phyloP scores from a whole-genome alignment of 2,888 invertebrate species.

The Terebella lapidaria region DNA sequence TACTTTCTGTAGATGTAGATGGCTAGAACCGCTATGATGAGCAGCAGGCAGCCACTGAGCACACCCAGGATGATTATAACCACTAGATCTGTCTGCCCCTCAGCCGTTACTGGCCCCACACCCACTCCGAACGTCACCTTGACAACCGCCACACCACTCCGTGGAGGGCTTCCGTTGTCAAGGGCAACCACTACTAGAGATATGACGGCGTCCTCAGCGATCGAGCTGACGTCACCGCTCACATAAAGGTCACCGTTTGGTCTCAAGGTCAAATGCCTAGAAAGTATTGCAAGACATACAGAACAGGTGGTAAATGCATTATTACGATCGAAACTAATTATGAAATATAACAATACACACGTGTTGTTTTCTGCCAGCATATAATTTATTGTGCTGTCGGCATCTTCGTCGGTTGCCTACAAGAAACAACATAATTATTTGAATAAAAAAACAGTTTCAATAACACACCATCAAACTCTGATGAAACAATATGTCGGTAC shows the following conservation, averaged over 20 bases:
- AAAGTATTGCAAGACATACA: no score
- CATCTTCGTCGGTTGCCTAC: constrained; percentile 8
- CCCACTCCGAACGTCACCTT: background rate
- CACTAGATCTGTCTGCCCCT: constrained; percentile 5
- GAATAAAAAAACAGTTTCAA: no score
- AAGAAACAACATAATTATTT: no score
- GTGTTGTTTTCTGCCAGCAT: constrained; percentile 3
- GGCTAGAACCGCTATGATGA: constrained; percentile 4
- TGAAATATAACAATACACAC: no score
- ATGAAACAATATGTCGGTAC: no score
- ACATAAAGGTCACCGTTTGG: background rate
- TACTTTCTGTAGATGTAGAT: constrained; percentile 14
- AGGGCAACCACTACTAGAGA: constrained; percentile 4
- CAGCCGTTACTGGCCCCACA: background rate
- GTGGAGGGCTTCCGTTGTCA: constrained; percentile 11
- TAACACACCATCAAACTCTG: no score
- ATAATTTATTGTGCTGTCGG: constrained; percentile 2
- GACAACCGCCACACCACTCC: constrained; percentile 6
- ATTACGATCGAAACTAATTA: no score
- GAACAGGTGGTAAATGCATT: no score
- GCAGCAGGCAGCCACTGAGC: constrained; percentile 8
- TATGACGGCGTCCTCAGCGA: background rate
- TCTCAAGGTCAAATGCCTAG: background rate
- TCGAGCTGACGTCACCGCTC: background rate
- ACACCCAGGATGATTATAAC: constrained; percentile 11